Percentiles rank a stretch among this genome's conserved stretches.
These are phyloP conservation scores for Phalera bucephala DNA, from an alignment of 2,888 invertebrate species.

Conservation along the genomic window DNA sequence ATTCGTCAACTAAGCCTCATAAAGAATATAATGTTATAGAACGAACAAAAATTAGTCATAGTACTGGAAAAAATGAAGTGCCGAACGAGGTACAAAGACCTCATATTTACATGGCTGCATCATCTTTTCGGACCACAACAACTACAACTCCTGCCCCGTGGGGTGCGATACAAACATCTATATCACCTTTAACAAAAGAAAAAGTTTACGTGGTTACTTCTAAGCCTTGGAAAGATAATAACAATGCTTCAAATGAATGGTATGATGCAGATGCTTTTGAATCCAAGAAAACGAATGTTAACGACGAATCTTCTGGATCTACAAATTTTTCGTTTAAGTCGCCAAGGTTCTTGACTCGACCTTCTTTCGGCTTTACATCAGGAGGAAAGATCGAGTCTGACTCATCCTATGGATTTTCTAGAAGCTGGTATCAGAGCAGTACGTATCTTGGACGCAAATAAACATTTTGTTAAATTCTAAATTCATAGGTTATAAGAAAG, in stretches of 20 bases:
- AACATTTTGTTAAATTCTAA: not conserved
- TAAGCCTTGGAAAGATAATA: conserved; percentile 79
- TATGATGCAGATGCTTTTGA: conserved; percentile 55
- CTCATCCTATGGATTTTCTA: conserved; percentile 64
- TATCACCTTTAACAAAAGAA: conserved; percentile 90
- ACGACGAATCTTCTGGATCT: conserved; percentile 44
- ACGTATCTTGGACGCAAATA: conserved; percentile 36
- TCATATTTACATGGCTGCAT: conserved; percentile 69
- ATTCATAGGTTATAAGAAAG: not conserved
- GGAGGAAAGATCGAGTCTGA: conserved; percentile 59
- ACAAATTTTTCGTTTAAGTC: conserved; percentile 67
- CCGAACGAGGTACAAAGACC: conserved; percentile 54
- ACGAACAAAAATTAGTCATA: conserved; percentile 48
- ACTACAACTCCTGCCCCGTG: conserved; percentile 81
- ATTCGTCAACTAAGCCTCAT: conserved; percentile 34
- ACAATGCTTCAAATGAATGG: conserved; percentile 52
- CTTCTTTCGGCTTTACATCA: conserved; percentile 76
- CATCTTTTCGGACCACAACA: conserved; percentile 61
- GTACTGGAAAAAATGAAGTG: conserved; percentile 50
- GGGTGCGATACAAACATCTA: conserved; percentile 87
- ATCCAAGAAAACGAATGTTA: conserved; percentile 53
- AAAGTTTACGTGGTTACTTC: conserved; percentile 93
- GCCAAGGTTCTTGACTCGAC: conserved; percentile 82
- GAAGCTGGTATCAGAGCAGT: conserved; percentile 76
- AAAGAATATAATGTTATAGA: conserved; percentile 67